Conservation (phyloP, 2,888 invertebrate genomes). For the Branchipolynoe longqiensis region DNA sequence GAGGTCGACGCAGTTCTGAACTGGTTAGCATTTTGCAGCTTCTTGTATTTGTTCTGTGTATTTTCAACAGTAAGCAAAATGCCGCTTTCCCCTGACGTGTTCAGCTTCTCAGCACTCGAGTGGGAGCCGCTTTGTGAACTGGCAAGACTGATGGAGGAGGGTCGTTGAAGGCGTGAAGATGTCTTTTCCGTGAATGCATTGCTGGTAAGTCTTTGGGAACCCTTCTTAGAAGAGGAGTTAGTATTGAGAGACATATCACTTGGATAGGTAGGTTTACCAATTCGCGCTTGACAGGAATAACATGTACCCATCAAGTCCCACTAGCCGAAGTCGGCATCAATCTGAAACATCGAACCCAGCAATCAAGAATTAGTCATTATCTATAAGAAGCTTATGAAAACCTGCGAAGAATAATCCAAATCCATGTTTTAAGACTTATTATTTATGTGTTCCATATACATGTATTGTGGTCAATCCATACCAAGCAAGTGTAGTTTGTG, state of each 20-base stretch:
- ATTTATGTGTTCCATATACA: no score
- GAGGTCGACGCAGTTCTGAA: neutral
- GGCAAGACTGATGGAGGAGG: neutral
- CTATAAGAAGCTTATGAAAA: no score
- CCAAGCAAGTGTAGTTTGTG: no score
- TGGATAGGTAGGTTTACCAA: conserved; percentile 56
- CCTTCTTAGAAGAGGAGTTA: conserved; percentile 39
- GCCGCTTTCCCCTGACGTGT: conserved; percentile 18
- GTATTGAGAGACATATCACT: conserved; percentile 60
- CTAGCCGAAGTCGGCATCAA: conserved; percentile 46
- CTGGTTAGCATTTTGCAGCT: neutral
- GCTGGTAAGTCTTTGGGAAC: conserved; percentile 19
- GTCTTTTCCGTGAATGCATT: conserved; percentile 4
- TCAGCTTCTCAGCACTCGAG: neutral
- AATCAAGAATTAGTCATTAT: no score
- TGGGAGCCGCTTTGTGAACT: neutral
- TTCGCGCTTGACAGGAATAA: conserved; percentile 55
- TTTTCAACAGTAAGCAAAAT: conserved; percentile 34
- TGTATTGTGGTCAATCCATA: no score
- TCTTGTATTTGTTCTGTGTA: conserved; percentile 10
- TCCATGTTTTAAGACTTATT: no score
- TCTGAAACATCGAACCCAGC: conserved; percentile 11
- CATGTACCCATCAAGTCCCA: conserved; percentile 59
- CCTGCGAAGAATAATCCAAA: no score
- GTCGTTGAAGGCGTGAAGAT: conserved; percentile 24